These are phyloP conservation scores for Nomada fabriciana DNA, from an alignment of 2,888 invertebrate species.

Conservation along the genomic window DNA sequence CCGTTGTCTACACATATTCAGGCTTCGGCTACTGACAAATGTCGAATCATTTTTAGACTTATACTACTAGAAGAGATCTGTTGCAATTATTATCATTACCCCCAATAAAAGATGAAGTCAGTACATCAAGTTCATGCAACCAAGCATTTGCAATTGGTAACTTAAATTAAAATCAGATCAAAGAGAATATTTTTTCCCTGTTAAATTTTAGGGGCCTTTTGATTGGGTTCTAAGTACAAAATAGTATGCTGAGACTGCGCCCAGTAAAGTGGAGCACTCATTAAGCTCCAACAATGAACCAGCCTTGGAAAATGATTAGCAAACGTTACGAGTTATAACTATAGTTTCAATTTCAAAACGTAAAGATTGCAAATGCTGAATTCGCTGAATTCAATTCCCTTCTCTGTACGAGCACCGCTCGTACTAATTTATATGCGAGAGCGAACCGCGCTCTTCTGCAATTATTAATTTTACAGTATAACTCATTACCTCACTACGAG, in stretches of 20 bases:
- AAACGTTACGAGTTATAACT: background rate
- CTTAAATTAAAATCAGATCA: too few relatives aligned
- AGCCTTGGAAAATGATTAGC: background rate
- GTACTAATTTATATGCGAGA: background rate
- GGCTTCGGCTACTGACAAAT: background rate
- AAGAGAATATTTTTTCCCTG: too few relatives aligned
- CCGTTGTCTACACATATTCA: background rate
- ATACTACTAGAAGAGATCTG: background rate
- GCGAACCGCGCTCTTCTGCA: background rate
- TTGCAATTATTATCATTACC: too few relatives aligned
- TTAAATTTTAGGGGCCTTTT: too few relatives aligned
- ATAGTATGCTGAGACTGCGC: background rate
- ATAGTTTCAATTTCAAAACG: too few relatives aligned
- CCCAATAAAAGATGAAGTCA: too few relatives aligned
- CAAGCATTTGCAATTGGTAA: too few relatives aligned
- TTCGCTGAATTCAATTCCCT: background rate
- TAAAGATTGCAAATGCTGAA: background rate
- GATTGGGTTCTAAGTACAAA: background rate
- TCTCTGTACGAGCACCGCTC: background rate
- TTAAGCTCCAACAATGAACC: background rate
- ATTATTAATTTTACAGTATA: conserved; percentile 6
- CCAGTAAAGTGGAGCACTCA: background rate
- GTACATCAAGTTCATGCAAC: too few relatives aligned
- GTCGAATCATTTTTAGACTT: too few relatives aligned
- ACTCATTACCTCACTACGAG: background rate